Conservation (phyloP, 37 sponge, comb jelly and placozoan species). For the Ephydatia muelleri region DNA sequence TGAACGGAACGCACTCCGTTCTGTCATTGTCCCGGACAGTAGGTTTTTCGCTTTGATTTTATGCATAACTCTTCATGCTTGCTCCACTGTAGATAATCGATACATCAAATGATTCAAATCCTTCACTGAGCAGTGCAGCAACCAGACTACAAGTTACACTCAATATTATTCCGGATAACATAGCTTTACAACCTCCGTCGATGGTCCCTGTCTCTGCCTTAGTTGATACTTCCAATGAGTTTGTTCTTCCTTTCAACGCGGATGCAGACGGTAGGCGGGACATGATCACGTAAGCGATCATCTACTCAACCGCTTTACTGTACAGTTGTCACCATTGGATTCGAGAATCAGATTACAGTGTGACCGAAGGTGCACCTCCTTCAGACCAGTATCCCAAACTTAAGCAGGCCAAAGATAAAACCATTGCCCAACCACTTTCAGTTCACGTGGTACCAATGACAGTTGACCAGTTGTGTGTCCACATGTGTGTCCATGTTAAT, state of each 20-base stretch:
- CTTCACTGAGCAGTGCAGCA: neutral
- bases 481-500: neutral
- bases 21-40: neutral
- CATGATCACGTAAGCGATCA: neutral
- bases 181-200: neutral
- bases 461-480: no score
- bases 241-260: neutral
- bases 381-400: neutral
- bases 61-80: neutral
- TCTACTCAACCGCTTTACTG: neutral
- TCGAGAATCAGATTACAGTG: neutral
- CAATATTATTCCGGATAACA: neutral
- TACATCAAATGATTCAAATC: neutral
- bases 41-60: neutral
- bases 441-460: neutral
- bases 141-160: neutral
- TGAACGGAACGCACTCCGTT: neutral
- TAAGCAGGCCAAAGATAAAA: neutral
- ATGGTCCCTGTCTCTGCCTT: neutral
- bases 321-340: neutral
- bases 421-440: neutral
- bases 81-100: neutral
- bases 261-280: neutral
- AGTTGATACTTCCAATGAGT: neutral
- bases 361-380: neutral